Evolutionary conservation across 2,888 invertebrate genomes (phyloP).

Genomic region (Oligia latruncula): DNA sequence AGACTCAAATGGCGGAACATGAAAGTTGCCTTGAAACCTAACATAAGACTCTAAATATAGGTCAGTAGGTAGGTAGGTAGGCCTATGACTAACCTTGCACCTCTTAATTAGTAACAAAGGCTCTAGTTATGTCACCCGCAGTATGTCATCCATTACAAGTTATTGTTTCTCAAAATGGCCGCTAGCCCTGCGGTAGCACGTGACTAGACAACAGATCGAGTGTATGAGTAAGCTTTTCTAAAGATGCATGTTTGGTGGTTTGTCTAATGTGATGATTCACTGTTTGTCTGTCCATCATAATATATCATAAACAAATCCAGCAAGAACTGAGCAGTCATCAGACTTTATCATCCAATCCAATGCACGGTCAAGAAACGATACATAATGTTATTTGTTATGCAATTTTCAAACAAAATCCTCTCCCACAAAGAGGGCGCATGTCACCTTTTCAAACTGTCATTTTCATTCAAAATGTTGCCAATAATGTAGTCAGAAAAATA

Average conservation of each 20-base stretch:
- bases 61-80: neutral
- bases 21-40: neutral
- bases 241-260: constrained; percentile 32
- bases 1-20: neutral
- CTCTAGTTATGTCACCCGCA: constrained; percentile 51
- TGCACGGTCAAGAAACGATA: no score
- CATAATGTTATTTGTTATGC: no score
- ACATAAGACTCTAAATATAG: neutral
- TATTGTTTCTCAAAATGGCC: constrained; percentile 37
- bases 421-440: neutral
- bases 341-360: no score
- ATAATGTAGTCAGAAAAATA: neutral
- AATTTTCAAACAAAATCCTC: neutral
- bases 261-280: neutral
- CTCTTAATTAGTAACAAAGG: constrained; percentile 56
- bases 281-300: constrained; percentile 27
- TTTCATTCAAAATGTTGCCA: neutral
- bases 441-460: neutral
- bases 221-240: constrained; percentile 50
- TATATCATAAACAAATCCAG: no score
- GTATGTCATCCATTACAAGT: constrained; percentile 46
- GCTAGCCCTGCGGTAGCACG: constrained; percentile 53
- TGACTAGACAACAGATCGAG: constrained; percentile 38
- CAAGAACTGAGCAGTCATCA: neutral
- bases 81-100: constrained; percentile 49